Base-by-base conservation (phyloP, 2,888 invertebrate genomes). In the Gasteruption jaculator region DNA sequence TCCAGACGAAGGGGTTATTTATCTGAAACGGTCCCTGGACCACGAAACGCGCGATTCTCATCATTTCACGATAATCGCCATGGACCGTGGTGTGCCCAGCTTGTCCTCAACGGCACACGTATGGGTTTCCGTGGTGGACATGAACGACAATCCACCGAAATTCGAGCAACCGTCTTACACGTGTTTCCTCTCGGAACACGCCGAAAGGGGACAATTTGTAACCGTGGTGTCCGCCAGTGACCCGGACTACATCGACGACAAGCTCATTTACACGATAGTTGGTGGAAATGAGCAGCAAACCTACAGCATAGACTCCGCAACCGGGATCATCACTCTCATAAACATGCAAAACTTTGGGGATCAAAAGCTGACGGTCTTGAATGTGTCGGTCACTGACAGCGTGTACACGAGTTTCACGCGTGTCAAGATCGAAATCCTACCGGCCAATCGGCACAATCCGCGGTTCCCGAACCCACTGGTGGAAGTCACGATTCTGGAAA, bases 381-480 rank as follows among this genome's bases (percentile, higher is more conserved):
- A 96, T 74, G 85, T 96, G 21, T 94, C 94, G 2, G 95, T 92
- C 25, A 90, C 91, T 40, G 96, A 97, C 74, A 95, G 95, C 21
- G 91, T 95, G 24, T 94, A 92, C 73, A 92, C 91, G 5, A 87
- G 83, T 51, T 94, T 88, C 72, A 83, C 91, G 1, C 76, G 89
- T 50, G 78, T 90, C 11, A 86, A 86, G 73, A 83, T 91, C 34
- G 79, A 85, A 58, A 77, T 86, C 48, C 73, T 86, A 43, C 83
- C 90, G 6, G 83, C 86, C 46, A 94, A 94, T 74, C 76, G 78
- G 52, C 79, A 83, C 66, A 77, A 85, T 53, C 94, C 94, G 7
- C 76, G 77, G 48, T 94, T 95, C 71, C 77, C 81, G 11, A 83
- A 87, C 62, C 74, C 81, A 2, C 76, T 85, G 44, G 83, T 91